Evolutionary conservation across 2,888 invertebrate species (phyloP).

Genomic region (Nemotelus nigrinus): DNA sequence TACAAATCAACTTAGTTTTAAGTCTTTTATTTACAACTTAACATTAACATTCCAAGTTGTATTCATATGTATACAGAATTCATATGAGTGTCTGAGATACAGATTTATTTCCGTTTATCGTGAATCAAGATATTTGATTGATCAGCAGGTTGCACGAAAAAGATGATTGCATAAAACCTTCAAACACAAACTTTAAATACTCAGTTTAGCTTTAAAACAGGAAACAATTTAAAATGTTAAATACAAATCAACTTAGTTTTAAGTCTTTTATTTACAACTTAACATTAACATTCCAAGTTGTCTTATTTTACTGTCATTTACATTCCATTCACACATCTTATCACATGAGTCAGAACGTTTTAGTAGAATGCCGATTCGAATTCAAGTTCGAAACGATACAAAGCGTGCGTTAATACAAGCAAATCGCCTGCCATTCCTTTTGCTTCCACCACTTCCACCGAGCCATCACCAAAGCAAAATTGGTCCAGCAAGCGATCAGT

Average conservation of each 20-base stretch:
- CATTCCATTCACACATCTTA: background rate
- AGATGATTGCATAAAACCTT: too few relatives aligned
- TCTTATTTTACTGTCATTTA: background rate
- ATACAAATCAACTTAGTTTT: background rate
- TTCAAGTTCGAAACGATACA: background rate
- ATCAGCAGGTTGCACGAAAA: too few relatives aligned
- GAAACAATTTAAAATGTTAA: too few relatives aligned
- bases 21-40: constrained; percentile 35
- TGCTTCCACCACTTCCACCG: background rate
- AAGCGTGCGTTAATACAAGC: constrained; percentile 31
- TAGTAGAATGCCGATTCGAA: background rate
- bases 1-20: background rate
- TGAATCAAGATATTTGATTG: too few relatives aligned
- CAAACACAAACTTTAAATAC: too few relatives aligned
- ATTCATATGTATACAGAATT: too few relatives aligned
- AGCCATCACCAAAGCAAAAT: constrained; percentile 27
- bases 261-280: constrained; percentile 34
- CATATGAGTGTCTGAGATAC: too few relatives aligned
- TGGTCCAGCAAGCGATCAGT: background rate
- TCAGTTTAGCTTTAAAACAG: too few relatives aligned
- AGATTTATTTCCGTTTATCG: too few relatives aligned
- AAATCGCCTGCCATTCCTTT: background rate
- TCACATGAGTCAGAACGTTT: background rate
- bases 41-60: constrained; percentile 20
- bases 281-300: constrained; percentile 25